Evolutionary conservation across 1,140 invertebrate genomes (phyloP), one percentile per base, ranked within the genome.

Genomic region (Luehdorfia chinensis): DNA sequence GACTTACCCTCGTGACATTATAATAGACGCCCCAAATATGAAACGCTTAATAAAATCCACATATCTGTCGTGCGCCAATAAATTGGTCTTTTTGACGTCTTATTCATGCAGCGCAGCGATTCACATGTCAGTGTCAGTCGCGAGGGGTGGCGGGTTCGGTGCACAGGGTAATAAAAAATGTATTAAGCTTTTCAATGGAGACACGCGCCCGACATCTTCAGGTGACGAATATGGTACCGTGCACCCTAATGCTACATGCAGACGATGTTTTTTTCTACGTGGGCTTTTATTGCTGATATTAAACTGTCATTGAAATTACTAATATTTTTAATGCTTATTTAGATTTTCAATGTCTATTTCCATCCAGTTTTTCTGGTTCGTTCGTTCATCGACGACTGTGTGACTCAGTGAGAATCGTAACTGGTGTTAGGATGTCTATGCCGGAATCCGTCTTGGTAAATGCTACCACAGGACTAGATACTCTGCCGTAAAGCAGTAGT

Each of bases 41-140:
- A 69, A 73, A 72, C 66, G 74, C 57, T 64, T 75, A 73, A 77
- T 77, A 83, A 79, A 79, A 71, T 74, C 59, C 73, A 63, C 61
- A 56, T 66, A 62, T 47, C 56, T 59, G 55, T 55, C 50, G 55
- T 58, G 61, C 62, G 54, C 55, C 48, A 56, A 64, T 61, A 69
- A 72, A 78, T 80, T 84, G 79, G 65, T 71, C 75, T 78, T 83
- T 84, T 84, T 70, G 76, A 77, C 70, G 68, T 75, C 69, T 84
- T 73, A 66, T 76, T 80, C 74, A 76, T 47, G 32, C 37, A 25
- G 53, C 52, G 46, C 57, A 62, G 27, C 59, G 50, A 66, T 59
- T 65, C 67, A 60, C 63, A 63, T 71, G 68, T 56, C 66, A 62
- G 50, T 66, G 59, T 51, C 65, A 68, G 59, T 31, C 12, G 27